These are phyloP conservation scores for Megaptera novaeangliae DNA, from an alignment of 2,113 vertebrate species.

Conservation along the genomic window DNA sequence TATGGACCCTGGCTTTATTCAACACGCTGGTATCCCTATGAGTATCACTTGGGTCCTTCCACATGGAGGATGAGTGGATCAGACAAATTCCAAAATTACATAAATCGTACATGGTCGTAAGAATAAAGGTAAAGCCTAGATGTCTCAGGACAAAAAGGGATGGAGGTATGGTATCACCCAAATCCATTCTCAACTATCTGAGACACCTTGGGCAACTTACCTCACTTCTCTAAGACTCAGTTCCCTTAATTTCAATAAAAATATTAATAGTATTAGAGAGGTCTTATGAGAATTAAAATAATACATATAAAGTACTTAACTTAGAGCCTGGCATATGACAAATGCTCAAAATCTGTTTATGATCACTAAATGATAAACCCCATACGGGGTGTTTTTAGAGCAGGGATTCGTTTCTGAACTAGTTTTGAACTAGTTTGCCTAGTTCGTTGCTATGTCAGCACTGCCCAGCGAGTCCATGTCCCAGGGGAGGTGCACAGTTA, in stretches of 20 bases:
- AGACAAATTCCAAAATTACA: background rate
- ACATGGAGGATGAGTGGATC: background rate
- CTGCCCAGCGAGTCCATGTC: background rate
- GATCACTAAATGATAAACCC: background rate
- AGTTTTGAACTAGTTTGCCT: background rate
- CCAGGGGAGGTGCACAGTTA: background rate
- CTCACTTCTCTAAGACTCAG: background rate
- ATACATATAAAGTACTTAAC: background rate
- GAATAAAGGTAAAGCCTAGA: background rate
- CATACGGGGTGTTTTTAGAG: background rate
- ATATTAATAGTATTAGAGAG: background rate
- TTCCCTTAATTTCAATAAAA: background rate
- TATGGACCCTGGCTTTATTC: background rate
- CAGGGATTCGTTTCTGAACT: background rate
- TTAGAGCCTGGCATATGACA: background rate
- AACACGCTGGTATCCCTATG: background rate
- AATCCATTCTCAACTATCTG: background rate
- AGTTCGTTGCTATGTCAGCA: background rate
- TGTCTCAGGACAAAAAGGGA: background rate
- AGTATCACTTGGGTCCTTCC: background rate
- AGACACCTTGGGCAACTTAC: background rate
- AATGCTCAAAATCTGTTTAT: background rate
- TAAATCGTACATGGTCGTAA: background rate
- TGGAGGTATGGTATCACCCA: background rate
- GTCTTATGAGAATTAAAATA: background rate